A percentile compares a stretch with the other conserved stretches of the same genome.
These are phyloP conservation scores for Erebia aethiops DNA, from an alignment of 2,888 invertebrate species.

Conservation along the genomic window DNA sequence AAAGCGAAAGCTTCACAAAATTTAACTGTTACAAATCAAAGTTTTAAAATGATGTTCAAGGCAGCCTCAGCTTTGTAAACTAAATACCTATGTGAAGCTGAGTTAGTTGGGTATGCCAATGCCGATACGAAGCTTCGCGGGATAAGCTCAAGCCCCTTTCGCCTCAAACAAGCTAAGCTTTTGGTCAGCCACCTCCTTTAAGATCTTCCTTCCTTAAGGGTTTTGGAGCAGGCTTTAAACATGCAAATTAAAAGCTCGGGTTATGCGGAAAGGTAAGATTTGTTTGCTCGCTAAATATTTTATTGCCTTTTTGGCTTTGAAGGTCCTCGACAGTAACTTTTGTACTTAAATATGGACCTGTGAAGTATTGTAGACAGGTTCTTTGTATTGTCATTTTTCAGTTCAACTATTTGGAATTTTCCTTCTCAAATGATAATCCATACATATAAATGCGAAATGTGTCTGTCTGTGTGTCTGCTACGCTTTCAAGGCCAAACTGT, in stretches of 20 bases:
- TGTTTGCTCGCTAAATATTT: conserved; percentile 34
- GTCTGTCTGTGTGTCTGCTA: too few species aligned
- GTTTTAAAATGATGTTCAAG: too few species aligned
- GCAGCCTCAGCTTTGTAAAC: too few species aligned
- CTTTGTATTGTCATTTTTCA: conserved; percentile 2
- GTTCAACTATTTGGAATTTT: neutral
- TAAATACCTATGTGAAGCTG: too few species aligned
- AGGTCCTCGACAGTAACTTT: neutral
- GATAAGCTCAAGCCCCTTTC: too few species aligned
- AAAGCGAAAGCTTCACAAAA: too few species aligned
- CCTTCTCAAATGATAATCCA: neutral
- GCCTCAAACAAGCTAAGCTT: too few species aligned
- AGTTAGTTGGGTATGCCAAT: too few species aligned
- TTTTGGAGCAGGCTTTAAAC: conserved; percentile 39
- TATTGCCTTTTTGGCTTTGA: conserved; percentile 24
- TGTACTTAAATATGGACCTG: conserved; percentile 9
- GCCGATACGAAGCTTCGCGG: too few species aligned
- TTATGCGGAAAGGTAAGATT: conserved; percentile 38
- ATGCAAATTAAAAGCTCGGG: conserved; percentile 43
- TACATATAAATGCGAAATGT: neutral
- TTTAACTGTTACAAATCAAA: too few species aligned
- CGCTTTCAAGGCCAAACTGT: too few species aligned
- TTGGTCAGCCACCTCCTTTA: neutral
- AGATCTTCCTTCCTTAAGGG: conserved; percentile 6
- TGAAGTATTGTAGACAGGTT: neutral